phyloP scores from a whole-genome alignment of 2,888 invertebrate genomes.

The Pollenia angustigena region DNA sequence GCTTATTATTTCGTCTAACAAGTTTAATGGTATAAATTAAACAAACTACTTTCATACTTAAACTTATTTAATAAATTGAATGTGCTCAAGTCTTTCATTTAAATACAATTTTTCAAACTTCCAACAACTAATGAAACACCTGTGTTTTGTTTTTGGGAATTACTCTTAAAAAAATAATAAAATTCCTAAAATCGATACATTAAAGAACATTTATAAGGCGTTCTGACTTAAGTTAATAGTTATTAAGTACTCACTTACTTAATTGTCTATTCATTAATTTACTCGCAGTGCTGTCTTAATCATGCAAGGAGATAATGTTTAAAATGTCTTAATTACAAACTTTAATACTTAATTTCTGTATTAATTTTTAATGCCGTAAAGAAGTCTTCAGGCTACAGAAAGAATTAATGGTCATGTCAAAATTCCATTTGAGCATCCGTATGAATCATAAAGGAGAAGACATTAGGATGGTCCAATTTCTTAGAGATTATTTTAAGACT shows the following conservation, averaged over 20 bases:
- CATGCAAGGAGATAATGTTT: neutral
- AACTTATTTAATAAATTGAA: too few relatives aligned
- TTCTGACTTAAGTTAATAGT: neutral
- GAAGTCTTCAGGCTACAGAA: neutral
- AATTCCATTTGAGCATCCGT: too few relatives aligned
- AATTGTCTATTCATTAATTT: neutral
- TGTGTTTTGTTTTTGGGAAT: too few relatives aligned
- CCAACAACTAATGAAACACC: neutral
- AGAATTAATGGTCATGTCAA: constrained; percentile 1
- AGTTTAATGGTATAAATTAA: neutral
- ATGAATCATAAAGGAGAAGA: too few relatives aligned
- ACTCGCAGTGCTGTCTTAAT: neutral
- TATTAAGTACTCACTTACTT: neutral
- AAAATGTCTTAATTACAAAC: constrained; percentile 4
- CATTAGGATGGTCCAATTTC: too few relatives aligned
- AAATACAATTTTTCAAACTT: neutral
- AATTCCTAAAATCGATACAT: neutral
- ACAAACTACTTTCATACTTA: neutral
- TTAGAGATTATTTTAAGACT: too few relatives aligned
- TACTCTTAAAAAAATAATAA: neutral
- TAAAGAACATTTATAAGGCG: neutral
- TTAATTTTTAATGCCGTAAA: neutral
- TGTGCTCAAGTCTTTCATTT: neutral
- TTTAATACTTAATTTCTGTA: neutral
- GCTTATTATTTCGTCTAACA: neutral